Percentiles rank a stretch among this genome's conserved stretches.
Conservation (phyloP, 2,888 invertebrate species). For the Stenchaetothrips biformis region DNA sequence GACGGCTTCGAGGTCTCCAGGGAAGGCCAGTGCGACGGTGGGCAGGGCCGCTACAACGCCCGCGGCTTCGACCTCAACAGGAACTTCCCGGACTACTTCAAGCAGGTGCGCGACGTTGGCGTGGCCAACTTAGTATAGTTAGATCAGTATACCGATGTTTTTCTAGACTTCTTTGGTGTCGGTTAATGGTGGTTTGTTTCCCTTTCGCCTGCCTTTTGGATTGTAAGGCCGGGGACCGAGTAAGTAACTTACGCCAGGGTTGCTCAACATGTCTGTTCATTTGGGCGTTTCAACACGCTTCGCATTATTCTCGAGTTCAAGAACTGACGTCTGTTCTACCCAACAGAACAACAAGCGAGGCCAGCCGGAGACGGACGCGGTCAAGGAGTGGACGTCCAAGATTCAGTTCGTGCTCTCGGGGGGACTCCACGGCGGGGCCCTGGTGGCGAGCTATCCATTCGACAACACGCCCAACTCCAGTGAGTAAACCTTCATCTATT, state of each 20-base stretch:
- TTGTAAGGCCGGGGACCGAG: no score
- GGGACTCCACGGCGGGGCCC: constrained; percentile 88
- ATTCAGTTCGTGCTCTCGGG: constrained; percentile 92
- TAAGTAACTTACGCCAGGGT: no score
- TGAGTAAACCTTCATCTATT: no score
- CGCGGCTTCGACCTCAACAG: constrained; percentile 87
- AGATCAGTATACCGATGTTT: no score
- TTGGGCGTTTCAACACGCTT: not conserved
- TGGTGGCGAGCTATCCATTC: constrained; percentile 95
- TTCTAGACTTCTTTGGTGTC: no score
- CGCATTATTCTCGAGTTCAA: not conserved
- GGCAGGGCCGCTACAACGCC: constrained; percentile 83
- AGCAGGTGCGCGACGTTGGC: constrained; percentile 48
- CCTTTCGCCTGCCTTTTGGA: no score
- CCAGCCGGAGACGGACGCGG: constrained; percentile 92
- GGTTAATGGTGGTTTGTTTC: no score
- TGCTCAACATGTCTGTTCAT: not conserved
- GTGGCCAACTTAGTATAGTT: no score
- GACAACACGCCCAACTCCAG: constrained; percentile 92
- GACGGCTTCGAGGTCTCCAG: constrained; percentile 93
- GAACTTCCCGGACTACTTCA: constrained; percentile 94
- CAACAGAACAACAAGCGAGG: constrained; percentile 67
- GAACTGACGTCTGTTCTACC: not conserved
- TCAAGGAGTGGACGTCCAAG: constrained; percentile 90
- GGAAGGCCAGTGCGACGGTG: constrained; percentile 82